Base-by-base conservation (phyloP, 2,888 invertebrate genomes). In the Caenorhabditis sinica region DNA sequence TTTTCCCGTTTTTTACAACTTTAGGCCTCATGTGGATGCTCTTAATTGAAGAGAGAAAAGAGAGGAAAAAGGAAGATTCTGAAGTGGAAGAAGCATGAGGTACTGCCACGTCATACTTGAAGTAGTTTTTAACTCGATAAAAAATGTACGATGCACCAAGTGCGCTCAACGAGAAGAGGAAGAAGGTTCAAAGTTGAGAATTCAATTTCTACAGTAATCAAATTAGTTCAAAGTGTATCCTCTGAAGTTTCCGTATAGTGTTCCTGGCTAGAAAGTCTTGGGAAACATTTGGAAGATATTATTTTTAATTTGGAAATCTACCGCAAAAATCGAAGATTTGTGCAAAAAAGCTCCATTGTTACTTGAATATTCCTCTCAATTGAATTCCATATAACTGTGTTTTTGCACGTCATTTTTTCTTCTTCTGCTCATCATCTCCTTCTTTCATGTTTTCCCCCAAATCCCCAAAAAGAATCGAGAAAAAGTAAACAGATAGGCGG, bases 81-180 rank as follows among this genome's bases (percentile, higher is more conserved):
- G 45, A 60, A 72, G 72, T 60, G 60, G 45, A 49, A 49, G 33
- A 40, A 4, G 15, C 28, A 23, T 28, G 28, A 20, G 40, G 60
- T 75, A 40, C 40, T 40, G 75, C 56, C 66, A 75, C 75, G 75
- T 75, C 75, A 75, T 76, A n/a, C 40, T 60, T 75, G 43, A 63
- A 75, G 75, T 76, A 30, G 33, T 23, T 56, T n/a, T 0, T 40
- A 72, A 49, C 30, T 17, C 17, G 61, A 20, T 40, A 15, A 23
- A 36, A 60, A 33, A 15, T 33, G 36, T 49, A 74, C 51, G 20
- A 58, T 33, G 23, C 17, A 6, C 9, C 33, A 45, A 28, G 49
- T 60, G 61, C 17, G 13, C 58, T 36, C 6, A 45, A 11, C 23
- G 30, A 28, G 43, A 36, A 20, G 20, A 20, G 20, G 49, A 2